Conservation (phyloP, 2,888 invertebrate species). For the Philopedon plagiatum region DNA sequence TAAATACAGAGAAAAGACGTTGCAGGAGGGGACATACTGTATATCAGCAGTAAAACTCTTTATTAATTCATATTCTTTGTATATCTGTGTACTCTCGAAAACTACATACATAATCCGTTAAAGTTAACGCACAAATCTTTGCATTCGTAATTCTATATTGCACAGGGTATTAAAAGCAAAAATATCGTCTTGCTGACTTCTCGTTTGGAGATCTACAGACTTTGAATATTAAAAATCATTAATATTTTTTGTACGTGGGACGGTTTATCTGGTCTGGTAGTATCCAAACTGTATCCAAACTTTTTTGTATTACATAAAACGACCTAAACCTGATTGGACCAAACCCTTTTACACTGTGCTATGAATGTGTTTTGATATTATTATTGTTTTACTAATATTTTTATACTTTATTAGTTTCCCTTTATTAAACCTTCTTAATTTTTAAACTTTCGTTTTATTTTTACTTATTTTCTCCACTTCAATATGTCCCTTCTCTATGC, state of each 20-base stretch:
- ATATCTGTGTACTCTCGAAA: conserved; percentile 7
- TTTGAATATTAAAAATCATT: background rate
- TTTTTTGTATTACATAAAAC: background rate
- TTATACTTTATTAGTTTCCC: conserved; percentile 14
- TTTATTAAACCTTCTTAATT: conserved; percentile 27
- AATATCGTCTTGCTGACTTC: conserved; percentile 12
- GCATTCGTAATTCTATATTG: conserved; percentile 31
- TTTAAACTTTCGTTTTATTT: conserved; percentile 14
- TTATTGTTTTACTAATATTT: conserved; percentile 24
- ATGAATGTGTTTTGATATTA: conserved; percentile 10
- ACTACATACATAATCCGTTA: conserved; percentile 29
- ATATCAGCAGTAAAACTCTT: conserved; percentile 17
- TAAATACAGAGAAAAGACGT: no score
- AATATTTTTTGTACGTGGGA: conserved; percentile 23
- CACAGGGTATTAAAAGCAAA: conserved; percentile 46
- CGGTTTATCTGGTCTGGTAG: conserved; percentile 16
- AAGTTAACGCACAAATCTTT: conserved; percentile 36
- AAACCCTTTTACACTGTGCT: conserved; percentile 35
- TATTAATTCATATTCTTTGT: background rate
- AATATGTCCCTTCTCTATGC: background rate
- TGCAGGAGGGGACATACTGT: no score
- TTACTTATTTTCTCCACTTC: background rate
- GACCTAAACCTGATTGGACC: conserved; percentile 28
- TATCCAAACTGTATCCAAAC: conserved; percentile 16
- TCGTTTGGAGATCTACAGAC: conserved; percentile 15